Evolutionary conservation across 2,113 vertebrate species (phyloP), one percentile per base, ranked within the genome.

Genomic region (Tupaia chinensis): DNA sequence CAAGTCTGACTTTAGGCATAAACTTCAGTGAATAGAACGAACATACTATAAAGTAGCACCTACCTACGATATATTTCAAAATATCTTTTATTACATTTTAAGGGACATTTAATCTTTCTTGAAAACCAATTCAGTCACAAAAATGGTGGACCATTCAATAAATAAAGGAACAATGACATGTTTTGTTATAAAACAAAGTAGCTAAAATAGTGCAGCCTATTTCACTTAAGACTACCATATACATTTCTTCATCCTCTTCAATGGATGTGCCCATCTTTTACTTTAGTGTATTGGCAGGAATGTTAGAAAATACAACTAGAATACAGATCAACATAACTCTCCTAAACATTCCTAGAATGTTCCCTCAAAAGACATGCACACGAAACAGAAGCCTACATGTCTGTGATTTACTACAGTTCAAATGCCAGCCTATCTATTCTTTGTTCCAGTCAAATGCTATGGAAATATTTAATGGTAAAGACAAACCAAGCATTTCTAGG

Each of bases 401-500:
- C 83, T 89, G 23, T 76, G 94, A 96, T 91, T 92, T 84, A 97
- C 66, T 87, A 0, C 25, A 54, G 34, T 86, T 96, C 93, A 95
- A 73, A 93, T 77, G n/a, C 20, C 0, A 2, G 14, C 7, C 54
- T 89, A 17, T 96, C 69, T 95, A 94, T 91, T 65, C 70, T 89
- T 76, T 5, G 22, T 80, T 58, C 58, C 87, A 84, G 58, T 92
- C 81, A 95, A 96, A 95, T 63, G 82, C 19, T 73, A 69, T 53
- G 58, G 80, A 91, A 93, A 97, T 96, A 87, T 81, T 95, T 89
- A 89, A 83, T 61, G 80, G 80, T 77, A 65, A 85, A 94, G 87
- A 96, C 92, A 97, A 97, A 94, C 93, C 79, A 93, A 96, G 86
- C 61, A 79, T 94, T 91, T 89, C 85, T 86, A 95, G 86, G 16